phyloP scores from a whole-genome alignment of 2,888 invertebrate genomes.

The Linnaemya tessellans region DNA sequence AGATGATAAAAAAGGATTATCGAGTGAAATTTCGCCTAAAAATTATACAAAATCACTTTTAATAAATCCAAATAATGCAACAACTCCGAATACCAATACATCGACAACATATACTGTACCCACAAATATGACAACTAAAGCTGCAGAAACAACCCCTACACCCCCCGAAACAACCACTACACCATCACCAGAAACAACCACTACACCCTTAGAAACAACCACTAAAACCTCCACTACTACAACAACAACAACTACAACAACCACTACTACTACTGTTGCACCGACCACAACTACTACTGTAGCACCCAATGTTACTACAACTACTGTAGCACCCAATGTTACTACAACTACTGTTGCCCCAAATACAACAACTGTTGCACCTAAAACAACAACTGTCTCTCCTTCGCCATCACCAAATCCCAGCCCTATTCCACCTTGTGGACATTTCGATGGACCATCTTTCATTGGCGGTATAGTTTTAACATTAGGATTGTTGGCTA shows the following conservation, averaged over 20 bases:
- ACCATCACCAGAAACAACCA: constrained; percentile 10
- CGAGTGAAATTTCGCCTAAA: neutral
- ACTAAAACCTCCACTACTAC: constrained; percentile 37
- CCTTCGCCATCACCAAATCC: constrained; percentile 76
- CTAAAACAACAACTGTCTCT: constrained; percentile 65
- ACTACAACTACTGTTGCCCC: constrained; percentile 73
- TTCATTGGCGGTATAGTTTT: constrained; percentile 94
- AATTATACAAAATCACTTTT: neutral
- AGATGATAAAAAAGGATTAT: neutral
- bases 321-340: constrained; percentile 72
- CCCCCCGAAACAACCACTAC: neutral
- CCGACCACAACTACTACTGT: constrained; percentile 64
- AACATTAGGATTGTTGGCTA: constrained; percentile 90
- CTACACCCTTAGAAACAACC: neutral
- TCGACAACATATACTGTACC: no score
- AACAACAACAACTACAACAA: constrained; percentile 42
- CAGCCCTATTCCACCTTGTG: constrained; percentile 79
- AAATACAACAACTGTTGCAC: constrained; percentile 71
- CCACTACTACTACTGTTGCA: constrained; percentile 45
- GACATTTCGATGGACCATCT: constrained; percentile 89
- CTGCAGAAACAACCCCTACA: no score
- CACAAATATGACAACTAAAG: no score
- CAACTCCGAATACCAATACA: no score
- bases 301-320: constrained; percentile 69
- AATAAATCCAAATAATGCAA: no score